A percentile compares a stretch with the other conserved stretches of the same genome.
Conservation (phyloP, 2,888 invertebrate species). For the Habroteleia sp. region DNA sequence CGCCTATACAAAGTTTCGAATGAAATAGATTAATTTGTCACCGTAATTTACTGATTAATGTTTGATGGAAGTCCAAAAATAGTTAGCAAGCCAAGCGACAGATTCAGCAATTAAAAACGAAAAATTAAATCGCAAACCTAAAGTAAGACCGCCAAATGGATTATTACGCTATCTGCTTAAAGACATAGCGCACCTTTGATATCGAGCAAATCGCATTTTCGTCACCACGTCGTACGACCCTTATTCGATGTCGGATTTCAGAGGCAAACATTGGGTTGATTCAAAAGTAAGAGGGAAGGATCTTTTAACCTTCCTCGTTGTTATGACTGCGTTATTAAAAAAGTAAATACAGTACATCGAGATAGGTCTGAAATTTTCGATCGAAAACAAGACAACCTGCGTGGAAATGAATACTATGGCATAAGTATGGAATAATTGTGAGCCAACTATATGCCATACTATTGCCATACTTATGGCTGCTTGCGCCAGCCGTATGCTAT, state of each 20-base stretch:
- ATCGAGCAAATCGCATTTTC: slow-evolving; percentile 69
- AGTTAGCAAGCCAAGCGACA: too few relatives aligned
- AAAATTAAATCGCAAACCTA: slow-evolving; percentile 20
- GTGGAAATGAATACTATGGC: too few relatives aligned
- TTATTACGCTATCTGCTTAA: slow-evolving; percentile 62
- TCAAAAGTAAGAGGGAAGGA: slow-evolving; percentile 56
- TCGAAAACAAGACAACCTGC: too few relatives aligned
- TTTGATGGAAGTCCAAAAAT: too few relatives aligned
- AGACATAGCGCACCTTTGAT: slow-evolving; percentile 69
- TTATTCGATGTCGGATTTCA: slow-evolving; percentile 67
- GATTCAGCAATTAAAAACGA: slow-evolving; percentile 37
- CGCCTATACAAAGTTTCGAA: too few relatives aligned
- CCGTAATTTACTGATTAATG: too few relatives aligned
- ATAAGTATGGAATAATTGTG: too few relatives aligned
- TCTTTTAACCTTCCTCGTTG: slow-evolving; percentile 43
- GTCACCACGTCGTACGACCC: slow-evolving; percentile 64
- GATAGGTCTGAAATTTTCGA: neutral
- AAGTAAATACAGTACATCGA: slow-evolving; percentile 32
- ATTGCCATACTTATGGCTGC: too few relatives aligned
- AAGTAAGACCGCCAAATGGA: slow-evolving; percentile 57
- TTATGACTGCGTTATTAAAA: slow-evolving; percentile 55
- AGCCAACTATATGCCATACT: too few relatives aligned
- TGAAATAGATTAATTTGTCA: too few relatives aligned
- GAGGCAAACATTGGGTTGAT: slow-evolving; percentile 63
- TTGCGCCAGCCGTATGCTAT: too few relatives aligned